phyloP scores from a whole-genome alignment of 2,113 vertebrate species.

The Formicarius rufipectus region DNA sequence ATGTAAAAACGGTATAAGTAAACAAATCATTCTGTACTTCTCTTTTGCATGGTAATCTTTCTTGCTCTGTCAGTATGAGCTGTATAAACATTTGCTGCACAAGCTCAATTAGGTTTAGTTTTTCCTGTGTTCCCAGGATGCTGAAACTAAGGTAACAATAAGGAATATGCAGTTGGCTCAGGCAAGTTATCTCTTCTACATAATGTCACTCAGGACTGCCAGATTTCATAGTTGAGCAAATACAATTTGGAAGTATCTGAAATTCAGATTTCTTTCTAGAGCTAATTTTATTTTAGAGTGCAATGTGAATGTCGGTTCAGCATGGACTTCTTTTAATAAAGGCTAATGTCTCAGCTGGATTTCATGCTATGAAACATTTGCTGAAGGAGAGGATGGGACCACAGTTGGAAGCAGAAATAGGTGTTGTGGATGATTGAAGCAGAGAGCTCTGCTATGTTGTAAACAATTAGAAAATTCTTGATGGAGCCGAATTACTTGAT shows the following conservation, averaged over 20 bases:
- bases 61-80: neutral
- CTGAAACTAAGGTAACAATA: neutral
- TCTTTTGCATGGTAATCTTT: neutral
- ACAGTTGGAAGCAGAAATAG: neutral
- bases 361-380: neutral
- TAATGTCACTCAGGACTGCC: neutral
- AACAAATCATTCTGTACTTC: neutral
- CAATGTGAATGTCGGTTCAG: neutral
- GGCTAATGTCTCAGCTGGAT: neutral
- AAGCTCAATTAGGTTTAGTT: neutral
- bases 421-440: neutral
- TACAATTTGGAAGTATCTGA: neutral
- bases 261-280: neutral
- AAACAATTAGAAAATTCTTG: neutral
- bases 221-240: neutral
- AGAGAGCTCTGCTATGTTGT: neutral
- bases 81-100: neutral
- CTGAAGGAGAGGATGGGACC: neutral
- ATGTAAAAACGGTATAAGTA: neutral
- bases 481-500: neutral
- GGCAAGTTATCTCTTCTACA: neutral
- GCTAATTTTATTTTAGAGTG: neutral
- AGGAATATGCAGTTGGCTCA: neutral
- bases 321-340: neutral
- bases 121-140: neutral